A percentile compares a stretch with the other conserved stretches of the same genome.
Evolutionary conservation across 2,888 invertebrate genomes (phyloP).

Genomic region (Anodontia alba): DNA sequence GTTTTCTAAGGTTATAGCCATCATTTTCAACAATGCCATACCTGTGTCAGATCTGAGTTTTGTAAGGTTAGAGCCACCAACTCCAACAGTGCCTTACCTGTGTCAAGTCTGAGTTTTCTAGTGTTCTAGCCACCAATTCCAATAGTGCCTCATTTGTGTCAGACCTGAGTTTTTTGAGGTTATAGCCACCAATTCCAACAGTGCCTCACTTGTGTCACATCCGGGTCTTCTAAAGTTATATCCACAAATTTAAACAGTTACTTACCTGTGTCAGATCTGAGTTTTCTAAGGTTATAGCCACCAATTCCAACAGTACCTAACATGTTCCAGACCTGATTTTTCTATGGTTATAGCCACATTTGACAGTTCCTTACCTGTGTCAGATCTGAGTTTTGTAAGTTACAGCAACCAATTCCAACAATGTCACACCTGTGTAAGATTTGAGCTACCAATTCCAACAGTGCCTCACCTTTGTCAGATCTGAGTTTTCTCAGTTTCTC

Average conservation of each 20-base stretch:
- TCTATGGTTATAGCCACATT: too few species aligned
- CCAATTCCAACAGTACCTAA: conserved; percentile 92
- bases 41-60: conserved; percentile 94
- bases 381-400: too few species aligned
- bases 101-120: conserved; percentile 93
- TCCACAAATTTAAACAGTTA: conserved; percentile 94
- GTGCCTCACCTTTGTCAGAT: conserved; percentile 91
- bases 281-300: conserved; percentile 93
- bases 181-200: conserved; percentile 94
- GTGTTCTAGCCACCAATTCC: conserved; percentile 94
- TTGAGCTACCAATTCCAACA: too few species aligned
- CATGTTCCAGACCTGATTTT: too few species aligned
- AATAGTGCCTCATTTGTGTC: conserved; percentile 94
- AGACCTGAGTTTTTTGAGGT: conserved; percentile 93
- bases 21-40: too few species aligned
- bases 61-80: conserved; percentile 94
- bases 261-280: conserved; percentile 94
- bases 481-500: too few species aligned
- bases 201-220: conserved; percentile 91
- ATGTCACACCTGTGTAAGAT: too few species aligned
- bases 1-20: conserved; percentile 93
- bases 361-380: too few species aligned
- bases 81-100: conserved; percentile 93
- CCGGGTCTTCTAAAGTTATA: conserved; percentile 93
- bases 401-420: too few species aligned